A percentile compares a stretch with the other conserved stretches of the same genome.
phyloP scores from a whole-genome alignment of 2,797 vertebrate species.

The Mormyrus proboscirostris region DNA sequence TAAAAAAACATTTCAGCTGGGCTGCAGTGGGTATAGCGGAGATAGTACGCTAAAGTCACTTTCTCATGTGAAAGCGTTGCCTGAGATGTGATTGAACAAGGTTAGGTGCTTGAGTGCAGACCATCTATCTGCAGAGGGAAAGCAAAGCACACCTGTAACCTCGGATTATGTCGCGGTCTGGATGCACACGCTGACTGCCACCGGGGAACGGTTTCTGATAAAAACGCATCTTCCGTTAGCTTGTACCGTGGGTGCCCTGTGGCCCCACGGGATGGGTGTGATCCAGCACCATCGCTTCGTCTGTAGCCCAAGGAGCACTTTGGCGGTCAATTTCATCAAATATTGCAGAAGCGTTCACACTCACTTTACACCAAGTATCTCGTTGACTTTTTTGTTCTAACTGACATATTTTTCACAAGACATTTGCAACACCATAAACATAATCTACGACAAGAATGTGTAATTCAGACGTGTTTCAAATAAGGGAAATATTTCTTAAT shows the following conservation, averaged over 20 bases:
- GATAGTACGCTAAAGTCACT: not conserved
- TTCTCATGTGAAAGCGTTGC: constrained; percentile 6
- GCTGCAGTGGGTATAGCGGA: not conserved
- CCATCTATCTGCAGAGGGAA: not conserved
- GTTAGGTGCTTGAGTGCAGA: constrained; percentile 2
- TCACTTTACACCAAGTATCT: constrained; percentile 4
- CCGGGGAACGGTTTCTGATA: constrained; percentile 15
- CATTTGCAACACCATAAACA: not conserved
- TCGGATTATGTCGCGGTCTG: constrained; percentile 21
- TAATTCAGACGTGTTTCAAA: not conserved
- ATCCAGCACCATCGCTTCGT: constrained; percentile 18
- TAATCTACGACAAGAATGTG: not conserved
- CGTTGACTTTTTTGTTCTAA: not conserved
- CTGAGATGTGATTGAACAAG: not conserved
- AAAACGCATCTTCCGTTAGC: constrained; percentile 12
- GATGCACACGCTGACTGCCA: constrained; percentile 16
- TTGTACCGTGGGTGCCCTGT: not conserved
- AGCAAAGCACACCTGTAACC: constrained; percentile 17
- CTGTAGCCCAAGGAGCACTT: not conserved
- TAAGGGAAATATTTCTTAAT: not conserved
- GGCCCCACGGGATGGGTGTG: constrained; percentile 1
- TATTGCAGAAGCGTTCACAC: not conserved
- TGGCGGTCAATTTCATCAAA: constrained; percentile 20
- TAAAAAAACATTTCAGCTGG: not conserved
- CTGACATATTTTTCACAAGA: not conserved